Evolutionary conservation across 1,140 invertebrate genomes (phyloP).

Genomic region (Bombyx mori): DNA sequence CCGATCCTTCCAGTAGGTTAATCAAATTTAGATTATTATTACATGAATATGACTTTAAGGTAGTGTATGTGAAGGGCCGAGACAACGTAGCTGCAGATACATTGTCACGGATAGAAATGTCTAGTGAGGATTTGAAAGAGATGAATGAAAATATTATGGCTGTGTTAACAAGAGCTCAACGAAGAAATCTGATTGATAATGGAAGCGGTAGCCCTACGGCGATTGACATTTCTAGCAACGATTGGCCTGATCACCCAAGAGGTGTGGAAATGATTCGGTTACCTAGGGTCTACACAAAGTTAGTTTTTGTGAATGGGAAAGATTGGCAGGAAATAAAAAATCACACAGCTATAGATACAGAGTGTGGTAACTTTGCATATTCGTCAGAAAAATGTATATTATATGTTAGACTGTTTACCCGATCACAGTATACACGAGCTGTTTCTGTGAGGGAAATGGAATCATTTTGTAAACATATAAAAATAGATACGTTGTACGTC

Average conservation of each 20-base stretch:
- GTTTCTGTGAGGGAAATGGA: constrained; percentile 20
- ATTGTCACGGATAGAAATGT: constrained; percentile 9
- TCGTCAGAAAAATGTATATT: constrained; percentile 10
- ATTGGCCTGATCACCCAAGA: constrained; percentile 15
- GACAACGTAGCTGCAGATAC: constrained; percentile 40
- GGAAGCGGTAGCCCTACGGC: constrained; percentile 6
- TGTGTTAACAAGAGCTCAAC: constrained; percentile 16
- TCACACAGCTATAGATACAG: neutral
- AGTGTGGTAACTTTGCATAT: constrained; percentile 9
- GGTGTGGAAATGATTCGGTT: constrained; percentile 15
- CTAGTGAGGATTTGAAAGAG: constrained; percentile 7
- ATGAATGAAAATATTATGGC: constrained; percentile 14
- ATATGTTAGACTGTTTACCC: constrained; percentile 16
- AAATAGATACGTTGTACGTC: constrained; percentile 10
- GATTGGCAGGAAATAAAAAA: constrained; percentile 9
- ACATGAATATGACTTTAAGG: constrained; percentile 10
- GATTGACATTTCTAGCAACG: constrained; percentile 9
- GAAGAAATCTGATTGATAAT: constrained; percentile 5
- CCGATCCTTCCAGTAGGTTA: constrained; percentile 17
- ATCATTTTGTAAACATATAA: constrained; percentile 5
- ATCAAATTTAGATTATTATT: constrained; percentile 10
- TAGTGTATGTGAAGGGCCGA: constrained; percentile 20
- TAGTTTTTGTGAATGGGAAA: constrained; percentile 13
- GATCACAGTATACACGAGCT: constrained; percentile 16
- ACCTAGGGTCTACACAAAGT: constrained; percentile 17